Conservation (phyloP, 2,797 vertebrate genomes). For the Falco columbarius region DNA sequence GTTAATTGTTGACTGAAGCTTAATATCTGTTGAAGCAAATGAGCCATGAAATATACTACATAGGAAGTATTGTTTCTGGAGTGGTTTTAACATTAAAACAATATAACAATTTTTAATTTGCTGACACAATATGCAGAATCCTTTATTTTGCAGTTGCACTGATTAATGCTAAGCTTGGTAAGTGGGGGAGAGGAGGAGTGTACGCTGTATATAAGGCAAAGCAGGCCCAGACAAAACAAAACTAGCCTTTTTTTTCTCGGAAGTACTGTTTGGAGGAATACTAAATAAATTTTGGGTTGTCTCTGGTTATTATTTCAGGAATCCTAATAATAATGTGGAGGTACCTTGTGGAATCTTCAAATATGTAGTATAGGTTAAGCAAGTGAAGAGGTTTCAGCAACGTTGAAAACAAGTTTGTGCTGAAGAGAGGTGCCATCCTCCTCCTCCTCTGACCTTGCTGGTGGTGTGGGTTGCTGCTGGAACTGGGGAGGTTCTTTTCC, state of each 20-base stretch:
- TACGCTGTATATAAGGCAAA: not conserved
- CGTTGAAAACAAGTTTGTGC: not conserved
- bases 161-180: conserved; percentile 6
- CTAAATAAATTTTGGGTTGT: not conserved
- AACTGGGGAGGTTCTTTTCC: not conserved
- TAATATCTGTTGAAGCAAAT: conserved; percentile 80
- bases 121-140: conserved; percentile 65
- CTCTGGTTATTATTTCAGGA: not conserved
- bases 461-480: not conserved
- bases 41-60: conserved; percentile 77
- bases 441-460: not conserved
- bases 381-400: not conserved
- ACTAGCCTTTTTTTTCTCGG: not conserved
- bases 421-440: not conserved
- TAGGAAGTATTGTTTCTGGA: conserved; percentile 62
- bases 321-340: not conserved
- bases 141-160: conserved; percentile 45
- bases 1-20: conserved; percentile 78
- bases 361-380: not conserved
- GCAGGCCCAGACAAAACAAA: not conserved
- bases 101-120: conserved; percentile 75
- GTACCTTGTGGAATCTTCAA: not conserved
- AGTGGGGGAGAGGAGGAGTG: not conserved
- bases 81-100: conserved; percentile 73
- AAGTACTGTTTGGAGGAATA: not conserved